Conservation (phyloP, 2,888 invertebrate species). For the Drosophila hamatofila region DNA sequence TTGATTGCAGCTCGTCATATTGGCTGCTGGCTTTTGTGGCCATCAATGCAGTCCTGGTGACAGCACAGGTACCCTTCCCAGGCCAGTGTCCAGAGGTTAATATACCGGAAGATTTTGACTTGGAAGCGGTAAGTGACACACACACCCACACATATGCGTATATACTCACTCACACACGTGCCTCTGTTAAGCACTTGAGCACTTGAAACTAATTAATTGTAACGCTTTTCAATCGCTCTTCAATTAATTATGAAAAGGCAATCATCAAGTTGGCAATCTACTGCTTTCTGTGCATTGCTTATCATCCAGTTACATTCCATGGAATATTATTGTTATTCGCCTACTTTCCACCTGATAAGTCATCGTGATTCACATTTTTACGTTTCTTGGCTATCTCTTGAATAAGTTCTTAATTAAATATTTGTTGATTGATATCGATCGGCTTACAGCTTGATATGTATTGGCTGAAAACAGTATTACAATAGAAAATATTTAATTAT, state of each 20-base stretch:
- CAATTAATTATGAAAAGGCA: conserved; percentile 39
- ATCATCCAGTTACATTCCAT: conserved; percentile 7
- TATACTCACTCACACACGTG: background rate
- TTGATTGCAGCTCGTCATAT: conserved; percentile 36
- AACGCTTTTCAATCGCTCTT: conserved; percentile 31
- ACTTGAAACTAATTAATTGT: conserved; percentile 31
- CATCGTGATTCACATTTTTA: background rate
- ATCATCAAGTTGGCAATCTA: conserved; percentile 9
- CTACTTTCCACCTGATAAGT: background rate
- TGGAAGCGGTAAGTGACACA: conserved; percentile 83
- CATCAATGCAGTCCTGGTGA: conserved; percentile 42
- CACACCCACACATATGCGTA: background rate
- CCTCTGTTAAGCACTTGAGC: conserved; percentile 7
- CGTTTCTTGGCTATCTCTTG: background rate
- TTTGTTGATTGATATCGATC: background rate
- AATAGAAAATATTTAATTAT: too few relatives aligned
- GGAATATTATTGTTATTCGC: background rate
- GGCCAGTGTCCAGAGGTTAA: conserved; percentile 88
- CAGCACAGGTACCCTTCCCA: conserved; percentile 88
- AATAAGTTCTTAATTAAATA: conserved; percentile 2
- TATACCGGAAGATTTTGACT: conserved; percentile 87
- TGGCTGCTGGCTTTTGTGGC: conserved; percentile 51
- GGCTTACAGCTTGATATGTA: background rate
- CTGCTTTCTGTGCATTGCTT: conserved; percentile 3
- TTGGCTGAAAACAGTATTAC: too few relatives aligned